Evolutionary conservation across 1,140 invertebrate species (phyloP).

Genomic region (Hypsibius dujardini): DNA sequence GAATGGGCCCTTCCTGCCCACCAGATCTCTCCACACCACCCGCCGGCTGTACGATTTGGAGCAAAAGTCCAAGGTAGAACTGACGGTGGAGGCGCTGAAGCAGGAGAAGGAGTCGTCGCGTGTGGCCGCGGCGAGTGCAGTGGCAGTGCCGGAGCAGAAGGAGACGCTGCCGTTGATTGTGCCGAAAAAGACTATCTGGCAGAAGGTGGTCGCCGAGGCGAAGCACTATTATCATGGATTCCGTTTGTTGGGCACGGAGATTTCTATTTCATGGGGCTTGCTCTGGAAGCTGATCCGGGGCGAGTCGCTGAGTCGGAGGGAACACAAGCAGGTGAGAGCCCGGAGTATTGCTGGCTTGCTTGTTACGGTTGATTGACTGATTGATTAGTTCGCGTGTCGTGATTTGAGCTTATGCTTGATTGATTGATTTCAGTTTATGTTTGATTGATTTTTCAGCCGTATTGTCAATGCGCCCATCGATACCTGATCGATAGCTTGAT

Average conservation of each 20-base stretch:
- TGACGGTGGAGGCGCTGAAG: conserved; percentile 62
- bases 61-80: conserved; percentile 59
- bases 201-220: conserved; percentile 44
- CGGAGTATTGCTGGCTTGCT: conserved; percentile 46
- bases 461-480: no score
- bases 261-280: conserved; percentile 62
- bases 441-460: no score
- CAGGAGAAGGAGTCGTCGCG: conserved; percentile 42
- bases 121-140: conserved; percentile 23
- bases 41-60: neutral
- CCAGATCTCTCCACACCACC: conserved; percentile 11
- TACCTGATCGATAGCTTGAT: no score
- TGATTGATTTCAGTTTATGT: no score
- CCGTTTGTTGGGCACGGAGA: conserved; percentile 72
- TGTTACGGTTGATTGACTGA: neutral
- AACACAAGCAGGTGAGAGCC: conserved; percentile 70
- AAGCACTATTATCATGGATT: conserved; percentile 97
- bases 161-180: conserved; percentile 23
- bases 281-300: conserved; percentile 65
- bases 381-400: conserved; percentile 3
- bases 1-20: neutral
- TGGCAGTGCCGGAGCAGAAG: conserved; percentile 23
- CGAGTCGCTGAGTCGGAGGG: conserved; percentile 62
- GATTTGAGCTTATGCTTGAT: no score
- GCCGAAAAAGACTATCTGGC: conserved; percentile 34